Evolutionary conservation across 2,113 vertebrate species (phyloP), one percentile per base, ranked within the genome.

Genomic region (Turnix velox): DNA sequence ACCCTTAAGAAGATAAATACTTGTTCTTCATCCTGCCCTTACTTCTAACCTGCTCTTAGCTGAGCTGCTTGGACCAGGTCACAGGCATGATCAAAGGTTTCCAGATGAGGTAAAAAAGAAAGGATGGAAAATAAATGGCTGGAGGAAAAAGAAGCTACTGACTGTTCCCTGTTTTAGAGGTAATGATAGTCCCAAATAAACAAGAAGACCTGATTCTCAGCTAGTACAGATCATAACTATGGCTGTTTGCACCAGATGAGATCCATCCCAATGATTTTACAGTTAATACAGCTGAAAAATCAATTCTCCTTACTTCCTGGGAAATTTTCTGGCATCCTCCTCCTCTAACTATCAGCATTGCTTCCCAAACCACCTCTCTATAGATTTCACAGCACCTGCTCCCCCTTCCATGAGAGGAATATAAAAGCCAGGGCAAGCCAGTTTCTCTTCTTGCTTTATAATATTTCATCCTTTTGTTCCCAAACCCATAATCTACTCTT

Each of bases 241-340:
- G 19, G 77, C 67, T 72, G 15, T 85, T 88, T 90, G 42, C 16
- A 80, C 42, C 68, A 88, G 83, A 54, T 74, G 79, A 95, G 88
- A 88, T 67, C 82, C 51, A 55, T 54, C 72, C 59, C 68, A 55
- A 59, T 51, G 72, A 84, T 88, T 90, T 85, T 69, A 71, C 63
- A 88, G 67, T 87, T 83, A 66, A 51, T 85, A 58, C 42, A 92
- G 67, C 54, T 83, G n/a, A 52, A 92, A 92, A 96, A 76, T 88
- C 91, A 86, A 78, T 96, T 71, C 76, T 67, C 9, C 43, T 84
- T 92, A 84, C 87, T 84, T 91, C 48, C 40, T 84, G 80, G 87
- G 55, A 93, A 73, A 42, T 74, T 62, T 92, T 71, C 72, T 95
- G 91, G 93, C 87, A 92, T 25, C n/a, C 46, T 77, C 45, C 75